Evolutionary conservation across 2,113 vertebrate species (phyloP), one percentile per base, ranked within the genome.

Genomic region (Phylloscopus trochilus): DNA sequence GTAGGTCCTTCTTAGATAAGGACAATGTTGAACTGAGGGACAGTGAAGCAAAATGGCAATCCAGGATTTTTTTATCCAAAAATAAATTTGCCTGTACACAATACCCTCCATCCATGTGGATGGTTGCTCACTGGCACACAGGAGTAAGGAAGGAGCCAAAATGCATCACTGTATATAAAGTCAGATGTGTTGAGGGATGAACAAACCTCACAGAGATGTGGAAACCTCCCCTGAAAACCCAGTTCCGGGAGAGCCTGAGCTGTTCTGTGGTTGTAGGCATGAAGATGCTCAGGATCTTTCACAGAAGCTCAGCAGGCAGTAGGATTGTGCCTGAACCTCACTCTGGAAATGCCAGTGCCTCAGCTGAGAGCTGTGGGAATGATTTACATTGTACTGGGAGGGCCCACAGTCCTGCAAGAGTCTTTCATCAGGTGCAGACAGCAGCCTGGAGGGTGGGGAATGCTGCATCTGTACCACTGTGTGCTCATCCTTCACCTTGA

Each of bases 301-400:
- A 41, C 39, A 41, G 39, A 41, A 41, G 39, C 39, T 41, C 39
- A 41, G 39, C 39, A 41, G 39, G 39, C 39, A 12, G 39, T 10
- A n/a, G n/a, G n/a, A 72, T 3, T 30, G 22, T 4, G 15, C 56
- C 41, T 6, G n/a, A 53, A 75, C 58, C 21, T 37, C 0, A 0
- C 58, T 35, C 67, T 37, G 43, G 22, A 76, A 76, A 55, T 4
- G 37, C 26, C 43, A 83, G 24, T 13, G 15, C 31, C 49, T 76
- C 43, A 53, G 2, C 14, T 3, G 13, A 53, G 60, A 74, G 31
- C 62, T 31, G 16, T 24, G 53, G 44, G 28, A 23, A 59, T 30
- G 31, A 51, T 72, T 87, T 41, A 8, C 22, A 10, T 4, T 1
- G 0, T 6, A 19, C 0, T 8, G 11, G 55, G 43, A 67, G 15